Evolutionary conservation across 2,888 invertebrate genomes (phyloP).

Genomic region (Parapristionchus giblindavisi): DNA sequence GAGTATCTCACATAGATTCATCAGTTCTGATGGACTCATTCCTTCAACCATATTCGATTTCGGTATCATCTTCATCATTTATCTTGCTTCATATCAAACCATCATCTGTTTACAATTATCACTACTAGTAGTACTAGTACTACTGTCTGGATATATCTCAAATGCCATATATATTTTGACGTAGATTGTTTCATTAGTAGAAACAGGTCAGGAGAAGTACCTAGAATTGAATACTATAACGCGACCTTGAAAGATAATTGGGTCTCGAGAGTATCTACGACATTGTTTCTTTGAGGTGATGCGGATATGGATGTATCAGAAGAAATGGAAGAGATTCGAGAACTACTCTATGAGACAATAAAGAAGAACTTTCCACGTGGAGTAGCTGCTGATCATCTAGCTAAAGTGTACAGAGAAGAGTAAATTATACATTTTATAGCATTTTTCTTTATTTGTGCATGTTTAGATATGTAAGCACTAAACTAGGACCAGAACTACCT

Average conservation of each 20-base stretch:
- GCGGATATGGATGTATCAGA: slow-evolving; percentile 60
- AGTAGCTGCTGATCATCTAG: slow-evolving; percentile 54
- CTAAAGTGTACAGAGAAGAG: slow-evolving; percentile 59
- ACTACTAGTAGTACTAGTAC: not conserved
- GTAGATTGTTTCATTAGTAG: not conserved
- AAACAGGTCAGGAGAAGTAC: not conserved
- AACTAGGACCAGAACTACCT: slow-evolving; percentile 53
- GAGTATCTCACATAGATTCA: slow-evolving; percentile 18
- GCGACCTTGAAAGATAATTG: too few relatives aligned
- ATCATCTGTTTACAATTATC: not conserved
- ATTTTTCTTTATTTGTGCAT: not conserved
- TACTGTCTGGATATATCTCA: not conserved
- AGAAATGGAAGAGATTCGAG: slow-evolving; percentile 63
- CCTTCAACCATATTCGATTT: slow-evolving; percentile 31
- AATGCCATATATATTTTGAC: not conserved
- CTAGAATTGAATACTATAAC: not conserved
- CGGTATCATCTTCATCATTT: slow-evolving; percentile 2
- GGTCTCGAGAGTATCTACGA: slow-evolving; percentile 4
- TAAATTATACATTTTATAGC: slow-evolving; percentile 38
- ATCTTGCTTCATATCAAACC: not conserved
- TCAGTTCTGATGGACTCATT: slow-evolving; percentile 35
- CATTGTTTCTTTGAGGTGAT: slow-evolving; percentile 44
- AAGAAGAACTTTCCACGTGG: slow-evolving; percentile 59
- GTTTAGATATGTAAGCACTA: slow-evolving; percentile 54
- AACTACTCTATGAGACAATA: slow-evolving; percentile 57